phyloP scores from a whole-genome alignment of 2,888 invertebrate genomes.

The Eilema griseolum region DNA sequence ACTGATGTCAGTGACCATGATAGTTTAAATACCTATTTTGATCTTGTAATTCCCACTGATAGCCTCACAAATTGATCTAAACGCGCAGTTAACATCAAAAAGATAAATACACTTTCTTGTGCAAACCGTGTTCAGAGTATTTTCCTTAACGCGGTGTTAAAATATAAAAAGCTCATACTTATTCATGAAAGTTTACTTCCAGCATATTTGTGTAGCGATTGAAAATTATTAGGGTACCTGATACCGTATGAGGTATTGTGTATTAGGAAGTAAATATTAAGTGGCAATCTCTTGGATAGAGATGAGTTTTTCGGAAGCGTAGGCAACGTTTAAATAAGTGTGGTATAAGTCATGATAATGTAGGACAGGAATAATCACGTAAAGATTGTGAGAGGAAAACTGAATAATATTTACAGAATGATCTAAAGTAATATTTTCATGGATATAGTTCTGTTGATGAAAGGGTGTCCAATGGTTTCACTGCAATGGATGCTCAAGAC shows the following conservation, averaged over 20 bases:
- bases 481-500: too few species aligned
- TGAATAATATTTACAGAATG: not conserved
- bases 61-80: conserved; percentile 2
- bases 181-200: conserved; percentile 40
- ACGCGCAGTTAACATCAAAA: conserved; percentile 12
- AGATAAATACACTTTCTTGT: conserved; percentile 7
- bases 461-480: too few species aligned
- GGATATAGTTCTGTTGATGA: not conserved
- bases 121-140: conserved; percentile 25
- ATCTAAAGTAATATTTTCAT: not conserved
- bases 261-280: conserved; percentile 45
- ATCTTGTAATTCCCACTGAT: not conserved
- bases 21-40: too few species aligned
- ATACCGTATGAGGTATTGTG: conserved; percentile 35
- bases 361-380: not conserved
- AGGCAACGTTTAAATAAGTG: not conserved
- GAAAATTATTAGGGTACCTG: conserved; percentile 46
- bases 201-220: conserved; percentile 45
- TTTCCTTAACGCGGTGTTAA: conserved; percentile 34
- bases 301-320: conserved; percentile 15
- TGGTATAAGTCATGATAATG: not conserved
- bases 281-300: conserved; percentile 36
- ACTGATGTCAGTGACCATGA: too few species aligned
- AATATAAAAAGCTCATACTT: conserved; percentile 45
- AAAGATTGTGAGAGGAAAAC: not conserved